phyloP scores from a whole-genome alignment of 2,113 vertebrate genomes.

The Microcebus lehilahytsara region DNA sequence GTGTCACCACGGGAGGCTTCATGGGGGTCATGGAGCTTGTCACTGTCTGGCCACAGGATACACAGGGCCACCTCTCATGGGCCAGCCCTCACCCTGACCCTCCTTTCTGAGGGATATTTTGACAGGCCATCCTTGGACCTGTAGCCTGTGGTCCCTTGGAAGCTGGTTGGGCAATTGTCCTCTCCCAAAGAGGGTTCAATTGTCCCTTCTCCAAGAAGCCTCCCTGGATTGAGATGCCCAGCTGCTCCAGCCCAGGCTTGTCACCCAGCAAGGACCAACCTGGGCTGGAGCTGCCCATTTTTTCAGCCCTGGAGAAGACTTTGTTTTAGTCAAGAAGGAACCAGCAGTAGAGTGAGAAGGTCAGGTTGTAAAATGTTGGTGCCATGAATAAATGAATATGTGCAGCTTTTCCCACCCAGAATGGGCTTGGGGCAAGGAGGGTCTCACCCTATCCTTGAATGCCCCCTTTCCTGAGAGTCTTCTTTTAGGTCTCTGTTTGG shows the following conservation, averaged over 20 bases:
- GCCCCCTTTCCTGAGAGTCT: neutral
- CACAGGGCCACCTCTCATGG: neutral
- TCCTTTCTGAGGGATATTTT: neutral
- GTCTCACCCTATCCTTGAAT: neutral
- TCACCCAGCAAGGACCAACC: neutral
- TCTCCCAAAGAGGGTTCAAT: neutral
- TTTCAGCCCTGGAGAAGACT: neutral
- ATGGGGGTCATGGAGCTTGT: rapidly evolving
- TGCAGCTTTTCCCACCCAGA: neutral
- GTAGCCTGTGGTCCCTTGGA: neutral
- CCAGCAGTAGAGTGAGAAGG: neutral
- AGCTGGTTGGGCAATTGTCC: neutral
- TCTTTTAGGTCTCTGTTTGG: neutral
- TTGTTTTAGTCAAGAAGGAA: neutral
- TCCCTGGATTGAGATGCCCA: neutral
- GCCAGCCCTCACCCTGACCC: neutral
- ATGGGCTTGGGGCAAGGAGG: neutral
- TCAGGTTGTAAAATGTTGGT: neutral
- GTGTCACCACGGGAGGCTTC: rapidly evolving
- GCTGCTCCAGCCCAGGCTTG: neutral
- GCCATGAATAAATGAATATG: neutral
- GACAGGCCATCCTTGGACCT: neutral
- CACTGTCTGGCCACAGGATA: neutral
- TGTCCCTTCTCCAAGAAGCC: neutral
- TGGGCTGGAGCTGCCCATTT: neutral